Percentiles rank a stretch among this genome's conserved stretches.
Evolutionary conservation across 2,888 invertebrate genomes (phyloP).

Genomic region (Prionchulus punctatus): DNA sequence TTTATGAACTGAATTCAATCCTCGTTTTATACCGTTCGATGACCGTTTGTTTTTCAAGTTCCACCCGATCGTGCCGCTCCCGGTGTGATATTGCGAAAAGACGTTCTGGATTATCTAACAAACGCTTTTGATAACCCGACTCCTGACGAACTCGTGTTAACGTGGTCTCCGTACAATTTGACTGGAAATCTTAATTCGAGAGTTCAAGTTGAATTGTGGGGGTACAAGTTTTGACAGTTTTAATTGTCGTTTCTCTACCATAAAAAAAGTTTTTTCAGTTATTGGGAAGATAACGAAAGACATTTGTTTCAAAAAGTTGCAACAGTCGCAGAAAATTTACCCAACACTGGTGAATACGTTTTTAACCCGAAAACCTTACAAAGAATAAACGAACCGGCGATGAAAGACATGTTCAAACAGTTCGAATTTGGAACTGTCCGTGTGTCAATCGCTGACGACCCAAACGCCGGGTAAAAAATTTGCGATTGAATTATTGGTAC

Average conservation of each 20-base stretch:
- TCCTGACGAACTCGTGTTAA: conserved; percentile 17
- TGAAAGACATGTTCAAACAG: conserved; percentile 18
- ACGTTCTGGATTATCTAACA: conserved; percentile 16
- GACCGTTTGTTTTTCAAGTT: conserved; percentile 15
- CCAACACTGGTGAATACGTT: conserved; percentile 1
- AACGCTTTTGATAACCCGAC: conserved; percentile 22
- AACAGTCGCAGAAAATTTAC: neutral
- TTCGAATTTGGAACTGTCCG: conserved; percentile 24
- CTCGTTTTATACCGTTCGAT: neutral
- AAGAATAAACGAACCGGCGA: neutral
- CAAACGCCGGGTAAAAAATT: conserved; percentile 8
- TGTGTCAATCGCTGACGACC: conserved; percentile 17
- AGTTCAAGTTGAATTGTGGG: conserved; percentile 11
- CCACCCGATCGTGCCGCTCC: conserved; percentile 19
- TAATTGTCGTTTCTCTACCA: neutral
- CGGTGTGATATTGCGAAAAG: conserved; percentile 18
- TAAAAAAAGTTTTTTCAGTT: neutral
- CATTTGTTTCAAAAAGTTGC: neutral
- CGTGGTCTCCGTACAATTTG: conserved; percentile 21
- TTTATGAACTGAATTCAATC: neutral
- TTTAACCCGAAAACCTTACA: conserved; percentile 11
- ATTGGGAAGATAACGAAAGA: neutral
- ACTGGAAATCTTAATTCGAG: conserved; percentile 15
- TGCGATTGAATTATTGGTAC: no score
- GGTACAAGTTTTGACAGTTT: neutral